Evolutionary conservation across 1,140 invertebrate genomes (phyloP).

Genomic region (Drosophila virilis): DNA sequence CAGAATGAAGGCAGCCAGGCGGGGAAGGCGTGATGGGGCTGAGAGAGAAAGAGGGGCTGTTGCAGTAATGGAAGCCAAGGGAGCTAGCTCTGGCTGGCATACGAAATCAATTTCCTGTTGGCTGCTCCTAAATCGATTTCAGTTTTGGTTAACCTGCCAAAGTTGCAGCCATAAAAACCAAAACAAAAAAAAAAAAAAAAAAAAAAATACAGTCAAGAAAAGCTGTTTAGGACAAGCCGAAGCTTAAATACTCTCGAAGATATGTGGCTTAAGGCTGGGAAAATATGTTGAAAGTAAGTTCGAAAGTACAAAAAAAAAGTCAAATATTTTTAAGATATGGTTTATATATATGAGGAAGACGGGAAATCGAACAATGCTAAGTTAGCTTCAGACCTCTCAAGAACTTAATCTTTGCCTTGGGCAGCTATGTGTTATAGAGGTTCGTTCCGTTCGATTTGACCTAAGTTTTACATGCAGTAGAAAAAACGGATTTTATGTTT

Average conservation of each 20-base stretch:
- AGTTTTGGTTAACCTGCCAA: slow-evolving; percentile 80
- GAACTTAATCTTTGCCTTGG: no score
- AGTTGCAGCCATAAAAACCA: slow-evolving; percentile 55
- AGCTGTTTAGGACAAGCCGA: background rate
- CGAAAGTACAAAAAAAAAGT: no score
- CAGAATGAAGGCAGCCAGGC: background rate
- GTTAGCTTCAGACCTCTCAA: no score
- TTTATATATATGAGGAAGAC: no score
- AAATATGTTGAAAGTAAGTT: no score
- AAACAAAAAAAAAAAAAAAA: slow-evolving; percentile 5
- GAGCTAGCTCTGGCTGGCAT: slow-evolving; percentile 44
- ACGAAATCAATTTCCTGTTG: slow-evolving; percentile 75
- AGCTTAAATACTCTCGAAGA: background rate
- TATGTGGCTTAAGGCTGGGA: no score
- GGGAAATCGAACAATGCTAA: no score
- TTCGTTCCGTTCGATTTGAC: no score
- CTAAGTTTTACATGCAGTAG: no score
- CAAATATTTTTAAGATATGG: no score
- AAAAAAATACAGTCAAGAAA: background rate
- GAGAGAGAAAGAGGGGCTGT: slow-evolving; percentile 1
- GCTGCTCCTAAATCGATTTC: slow-evolving; percentile 72
- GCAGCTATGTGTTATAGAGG: no score
- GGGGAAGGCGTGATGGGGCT: background rate
- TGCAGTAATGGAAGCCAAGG: slow-evolving; percentile 13
- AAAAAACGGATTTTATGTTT: no score